Base-by-base conservation (phyloP, 2,113 vertebrate genomes). In the Saguinus imperator region DNA sequence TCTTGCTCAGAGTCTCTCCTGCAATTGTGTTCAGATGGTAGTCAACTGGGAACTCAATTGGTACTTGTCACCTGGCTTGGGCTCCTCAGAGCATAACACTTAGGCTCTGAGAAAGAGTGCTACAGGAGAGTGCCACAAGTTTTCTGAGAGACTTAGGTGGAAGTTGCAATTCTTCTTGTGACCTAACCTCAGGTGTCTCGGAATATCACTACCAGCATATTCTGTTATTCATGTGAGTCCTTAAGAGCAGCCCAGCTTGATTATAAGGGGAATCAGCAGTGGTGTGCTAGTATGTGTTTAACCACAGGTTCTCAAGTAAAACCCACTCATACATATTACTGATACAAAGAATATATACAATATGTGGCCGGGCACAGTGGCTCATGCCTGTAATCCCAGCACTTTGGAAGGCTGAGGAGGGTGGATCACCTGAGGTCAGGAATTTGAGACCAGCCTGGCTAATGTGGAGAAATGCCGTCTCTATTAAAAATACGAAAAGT, bases 161-260 rank as follows among this genome's bases (percentile, higher is more conserved):
- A 92, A 52, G 57, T 66, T 77, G 43, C 13, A 50, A 12, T 73
- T 89, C 48, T 75, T 93, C 35, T 81, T 90, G 27, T 90, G 68
- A 68, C 27, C 21, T 48, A 66, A 81, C 8, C 21, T 77, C 18
- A 85, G 58, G 76, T 68, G 20, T 77, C 66, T 87, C 37, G 58
- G 81, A 61, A 40, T 86, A 50, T 58, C 72, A 48, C 9, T 68
- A 76, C 40, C 8, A 5, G 68, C 35, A 37, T n/a, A 13, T 90
- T 93, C 7, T 58, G 18, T 52, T 93, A 35, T 81, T 90, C 37
- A 76, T 57, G 16, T 12, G 58, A 68, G 27, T 94, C 27, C 57
- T 11, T 48, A 77, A 85, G 55, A 20, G 29, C 61, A 92, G 32
- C 23, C 25, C n/a, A 89, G 88, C 12, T 14, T 14, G 32, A 75